These are phyloP conservation scores for Eidolon helvum DNA, from an alignment of 2,113 vertebrate species.

Conservation along the genomic window DNA sequence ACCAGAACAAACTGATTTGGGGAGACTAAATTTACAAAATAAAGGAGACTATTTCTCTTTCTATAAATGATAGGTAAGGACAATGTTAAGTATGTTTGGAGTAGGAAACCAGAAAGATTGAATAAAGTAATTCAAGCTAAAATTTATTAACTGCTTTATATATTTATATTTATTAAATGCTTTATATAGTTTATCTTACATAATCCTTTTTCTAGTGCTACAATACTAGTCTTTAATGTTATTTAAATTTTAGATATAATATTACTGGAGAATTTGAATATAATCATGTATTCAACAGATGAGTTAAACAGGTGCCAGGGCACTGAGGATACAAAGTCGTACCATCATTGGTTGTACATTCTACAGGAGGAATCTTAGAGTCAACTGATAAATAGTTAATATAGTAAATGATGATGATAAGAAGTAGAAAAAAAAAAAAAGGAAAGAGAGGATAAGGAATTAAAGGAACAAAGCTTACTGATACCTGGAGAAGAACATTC, in stretches of 20 bases:
- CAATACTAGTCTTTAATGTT: not conserved
- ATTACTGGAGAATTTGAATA: not conserved
- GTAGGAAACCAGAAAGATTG: not conserved
- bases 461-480: not conserved
- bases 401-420: not conserved
- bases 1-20: not conserved
- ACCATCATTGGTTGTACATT: not conserved
- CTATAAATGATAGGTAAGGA: not conserved
- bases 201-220: not conserved
- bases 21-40: not conserved
- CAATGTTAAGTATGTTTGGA: not conserved
- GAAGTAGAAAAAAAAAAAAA: not conserved
- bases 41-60: not conserved
- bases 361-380: not conserved
- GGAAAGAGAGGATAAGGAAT: not conserved
- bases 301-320: not conserved
- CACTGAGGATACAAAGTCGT: not conserved
- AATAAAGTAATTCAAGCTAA: not conserved
- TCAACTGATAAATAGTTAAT: not conserved
- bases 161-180: not conserved
- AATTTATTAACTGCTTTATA: not conserved
- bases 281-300: not conserved
- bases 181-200: not conserved
- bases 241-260: not conserved
- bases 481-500: not conserved